Percentiles rank a stretch among this genome's conserved stretches.
These are phyloP conservation scores for Xylota segnis DNA, from an alignment of 2,888 invertebrate species.

Conservation along the genomic window DNA sequence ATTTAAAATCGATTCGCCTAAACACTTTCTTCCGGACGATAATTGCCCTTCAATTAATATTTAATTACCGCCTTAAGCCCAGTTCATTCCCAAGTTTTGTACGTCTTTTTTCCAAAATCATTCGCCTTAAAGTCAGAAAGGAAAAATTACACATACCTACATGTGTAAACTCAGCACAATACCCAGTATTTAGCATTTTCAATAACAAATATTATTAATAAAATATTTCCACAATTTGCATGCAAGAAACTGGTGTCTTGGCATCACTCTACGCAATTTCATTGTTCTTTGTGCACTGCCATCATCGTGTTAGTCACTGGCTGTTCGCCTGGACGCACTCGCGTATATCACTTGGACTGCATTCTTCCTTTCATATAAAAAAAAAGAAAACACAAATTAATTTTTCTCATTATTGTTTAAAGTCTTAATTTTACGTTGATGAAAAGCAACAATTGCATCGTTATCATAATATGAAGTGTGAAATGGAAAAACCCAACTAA, in stretches of 20 bases:
- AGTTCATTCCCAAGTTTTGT: no score
- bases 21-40: no score
- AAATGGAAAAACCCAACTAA: conserved; percentile 64
- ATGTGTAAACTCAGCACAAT: no score
- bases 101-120: no score
- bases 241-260: background rate
- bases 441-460: conserved; percentile 58
- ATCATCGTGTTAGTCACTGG: conserved; percentile 66
- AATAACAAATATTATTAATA: no score
- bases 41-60: no score
- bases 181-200: no score
- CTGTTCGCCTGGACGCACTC: conserved; percentile 64
- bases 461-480: conserved; percentile 50
- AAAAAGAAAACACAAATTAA: conserved; percentile 76
- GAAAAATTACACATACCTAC: no score
- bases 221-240: conserved; percentile 13
- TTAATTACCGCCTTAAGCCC: no score
- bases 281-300: conserved; percentile 27
- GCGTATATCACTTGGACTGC: conserved; percentile 65
- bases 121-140: no score
- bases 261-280: conserved; percentile 40
- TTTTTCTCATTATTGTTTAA: conserved; percentile 76
- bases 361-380: conserved; percentile 76
- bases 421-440: conserved; percentile 62
- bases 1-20: no score